These are phyloP conservation scores for Platycheirus albimanus DNA, from an alignment of 2,888 invertebrate species.

Conservation along the genomic window DNA sequence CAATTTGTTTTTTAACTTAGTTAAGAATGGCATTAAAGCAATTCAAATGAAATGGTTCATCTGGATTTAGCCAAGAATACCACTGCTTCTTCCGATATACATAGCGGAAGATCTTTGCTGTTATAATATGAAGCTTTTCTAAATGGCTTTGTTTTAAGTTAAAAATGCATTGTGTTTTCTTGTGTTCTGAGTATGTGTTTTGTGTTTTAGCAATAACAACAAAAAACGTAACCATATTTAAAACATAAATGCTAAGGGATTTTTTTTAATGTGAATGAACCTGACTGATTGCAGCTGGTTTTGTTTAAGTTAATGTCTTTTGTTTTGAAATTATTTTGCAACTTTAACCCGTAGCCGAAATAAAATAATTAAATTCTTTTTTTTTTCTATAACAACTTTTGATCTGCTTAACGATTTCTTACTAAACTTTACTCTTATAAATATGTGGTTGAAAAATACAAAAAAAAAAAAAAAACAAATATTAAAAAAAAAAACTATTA, in stretches of 20 bases:
- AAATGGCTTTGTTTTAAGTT: too few relatives aligned
- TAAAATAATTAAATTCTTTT: slow-evolving; percentile 10
- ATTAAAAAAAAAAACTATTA: neutral
- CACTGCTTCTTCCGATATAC: too few relatives aligned
- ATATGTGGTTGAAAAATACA: slow-evolving; percentile 31
- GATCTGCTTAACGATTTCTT: slow-evolving; percentile 44
- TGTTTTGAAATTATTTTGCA: slow-evolving; percentile 38
- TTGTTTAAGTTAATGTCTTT: slow-evolving; percentile 67
- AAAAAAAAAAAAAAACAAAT: slow-evolving; percentile 12
- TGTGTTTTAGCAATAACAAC: slow-evolving; percentile 49
- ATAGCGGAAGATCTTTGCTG: too few relatives aligned
- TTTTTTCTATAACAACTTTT: slow-evolving; percentile 43
- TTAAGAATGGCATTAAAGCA: too few relatives aligned
- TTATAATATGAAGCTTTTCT: too few relatives aligned
- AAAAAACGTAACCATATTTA: slow-evolving; percentile 43
- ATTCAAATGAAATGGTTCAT: too few relatives aligned
- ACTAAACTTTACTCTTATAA: slow-evolving; percentile 37
- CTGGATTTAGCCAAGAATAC: too few relatives aligned
- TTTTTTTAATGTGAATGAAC: slow-evolving; percentile 72
- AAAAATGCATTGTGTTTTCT: slow-evolving; percentile 24
- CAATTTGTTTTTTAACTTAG: too few relatives aligned
- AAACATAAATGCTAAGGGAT: slow-evolving; percentile 62
- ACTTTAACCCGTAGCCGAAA: slow-evolving; percentile 58
- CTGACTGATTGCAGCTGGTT: slow-evolving; percentile 78
- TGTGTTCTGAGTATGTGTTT: slow-evolving; percentile 50